Conservation (phyloP, 2,888 invertebrate genomes). For the Lithophane socia region DNA sequence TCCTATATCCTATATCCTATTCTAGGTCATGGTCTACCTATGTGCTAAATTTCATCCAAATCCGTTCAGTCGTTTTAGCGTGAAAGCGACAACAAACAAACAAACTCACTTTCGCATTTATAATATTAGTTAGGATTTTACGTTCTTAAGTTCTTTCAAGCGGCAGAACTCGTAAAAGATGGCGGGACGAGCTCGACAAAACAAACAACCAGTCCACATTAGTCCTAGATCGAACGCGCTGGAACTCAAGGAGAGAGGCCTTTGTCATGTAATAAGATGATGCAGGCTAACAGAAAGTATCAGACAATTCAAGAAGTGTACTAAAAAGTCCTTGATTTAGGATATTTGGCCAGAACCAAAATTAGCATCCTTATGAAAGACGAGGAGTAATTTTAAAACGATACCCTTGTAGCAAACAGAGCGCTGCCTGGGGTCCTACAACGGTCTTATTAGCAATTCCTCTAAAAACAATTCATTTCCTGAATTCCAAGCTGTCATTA, state of each 20-base stretch:
- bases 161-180: not conserved
- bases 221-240: not conserved
- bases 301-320: not conserved
- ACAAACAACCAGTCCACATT: not conserved
- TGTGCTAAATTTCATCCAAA: no score
- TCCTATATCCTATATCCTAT: no score
- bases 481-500: no score
- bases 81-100: no score
- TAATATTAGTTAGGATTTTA: no score
- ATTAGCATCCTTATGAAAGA: not conserved
- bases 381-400: not conserved
- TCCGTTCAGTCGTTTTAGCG: no score
- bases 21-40: no score
- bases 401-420: not conserved
- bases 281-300: not conserved
- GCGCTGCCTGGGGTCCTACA: not conserved
- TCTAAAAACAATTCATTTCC: no score
- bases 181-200: not conserved
- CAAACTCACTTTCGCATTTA: no score
- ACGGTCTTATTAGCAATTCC: no score
- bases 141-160: not conserved
- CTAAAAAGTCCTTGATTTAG: not conserved
- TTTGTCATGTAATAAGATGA: not conserved
- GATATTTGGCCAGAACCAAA: not conserved
- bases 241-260: not conserved